Evolutionary conservation across 1,140 invertebrate genomes (phyloP), one percentile per base, ranked within the genome.

Genomic region (Lepidurus arcticus): DNA sequence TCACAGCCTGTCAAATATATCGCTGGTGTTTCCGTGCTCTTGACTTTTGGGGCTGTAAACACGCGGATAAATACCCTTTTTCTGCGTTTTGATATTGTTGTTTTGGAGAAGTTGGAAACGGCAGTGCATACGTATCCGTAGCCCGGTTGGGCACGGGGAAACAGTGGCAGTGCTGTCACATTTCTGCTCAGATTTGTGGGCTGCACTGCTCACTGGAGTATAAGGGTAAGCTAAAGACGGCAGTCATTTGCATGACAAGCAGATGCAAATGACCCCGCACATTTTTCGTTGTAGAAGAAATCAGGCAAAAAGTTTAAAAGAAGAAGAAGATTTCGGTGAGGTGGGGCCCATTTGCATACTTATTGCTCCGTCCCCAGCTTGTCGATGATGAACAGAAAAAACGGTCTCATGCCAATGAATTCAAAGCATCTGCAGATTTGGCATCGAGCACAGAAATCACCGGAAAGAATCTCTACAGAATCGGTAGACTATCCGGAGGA

Each of bases 1-100:
- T 65, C 53, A 65, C 53, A 65, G 21, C 53, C 53, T 65, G 53
- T 65, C 53, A 65, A 65, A 65, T 65, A 65, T 65, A 65, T 65
- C 53, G 21, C 21, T n/a, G 53, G 21, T 65, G 53, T 21, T 13
- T 65, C 13, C 13, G 13, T 65, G 53, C 53, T 21, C 53, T 65
- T 65, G 53, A 65, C 53, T 65, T 65, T 16, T 9, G 21, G 13
- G 21, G 53, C 16, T 10, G 16, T 10, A 47, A 47, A 47, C 53
- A 65, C n/a, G 9, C 53, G 16, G 16, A 65, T 21, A 13, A 13
- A 13, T 65, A n/a, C 21, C 13, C 53, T 7, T 4, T 16, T 65
- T 7, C 16, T n/a, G 53, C 13, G 53, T 21, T 65, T 34, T 65
- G 21, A 65, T 65, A 65, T 65, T 65, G 13, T 65, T 65, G 53